Conservation (phyloP, 2,113 vertebrate genomes). For the Perca schrenkii region DNA sequence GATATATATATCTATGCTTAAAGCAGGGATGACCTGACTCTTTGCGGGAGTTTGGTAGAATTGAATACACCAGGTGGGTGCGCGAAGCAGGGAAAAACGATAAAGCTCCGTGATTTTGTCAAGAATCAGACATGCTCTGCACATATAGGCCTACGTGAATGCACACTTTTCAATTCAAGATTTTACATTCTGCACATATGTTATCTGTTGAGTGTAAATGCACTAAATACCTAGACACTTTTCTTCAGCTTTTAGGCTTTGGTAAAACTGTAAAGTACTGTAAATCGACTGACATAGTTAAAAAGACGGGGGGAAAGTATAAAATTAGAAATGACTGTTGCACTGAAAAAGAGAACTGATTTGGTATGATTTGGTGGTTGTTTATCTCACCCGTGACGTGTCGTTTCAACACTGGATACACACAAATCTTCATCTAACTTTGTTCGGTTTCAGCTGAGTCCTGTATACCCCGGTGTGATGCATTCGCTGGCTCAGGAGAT, state of each 20-base stretch:
- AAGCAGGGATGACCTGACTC: not conserved
- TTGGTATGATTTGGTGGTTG: too few relatives aligned
- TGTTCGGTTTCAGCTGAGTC: not conserved
- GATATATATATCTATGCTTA: not conserved
- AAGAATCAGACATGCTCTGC: not conserved
- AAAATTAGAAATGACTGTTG: not conserved
- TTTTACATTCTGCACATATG: not conserved
- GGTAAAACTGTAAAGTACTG: not conserved
- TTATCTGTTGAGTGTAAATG: not conserved
- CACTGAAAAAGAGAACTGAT: not conserved
- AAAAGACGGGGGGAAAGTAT: not conserved
- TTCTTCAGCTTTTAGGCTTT: not conserved
- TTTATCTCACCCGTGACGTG: too few relatives aligned
- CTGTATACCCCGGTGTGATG: conserved; percentile 80
- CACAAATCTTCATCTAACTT: not conserved
- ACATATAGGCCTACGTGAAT: not conserved
- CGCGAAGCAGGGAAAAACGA: not conserved
- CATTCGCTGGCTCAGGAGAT: conserved; percentile 92
- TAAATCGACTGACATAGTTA: not conserved
- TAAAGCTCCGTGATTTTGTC: not conserved
- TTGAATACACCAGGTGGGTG: conserved; percentile 25
- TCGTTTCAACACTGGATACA: not conserved
- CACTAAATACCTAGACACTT: not conserved
- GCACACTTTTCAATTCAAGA: not conserved
- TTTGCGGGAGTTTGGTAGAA: not conserved